Percentiles rank a stretch among this genome's conserved stretches.
Evolutionary conservation across 2,797 vertebrate genomes (phyloP).

Genomic region (Tenualosa ilisha): DNA sequence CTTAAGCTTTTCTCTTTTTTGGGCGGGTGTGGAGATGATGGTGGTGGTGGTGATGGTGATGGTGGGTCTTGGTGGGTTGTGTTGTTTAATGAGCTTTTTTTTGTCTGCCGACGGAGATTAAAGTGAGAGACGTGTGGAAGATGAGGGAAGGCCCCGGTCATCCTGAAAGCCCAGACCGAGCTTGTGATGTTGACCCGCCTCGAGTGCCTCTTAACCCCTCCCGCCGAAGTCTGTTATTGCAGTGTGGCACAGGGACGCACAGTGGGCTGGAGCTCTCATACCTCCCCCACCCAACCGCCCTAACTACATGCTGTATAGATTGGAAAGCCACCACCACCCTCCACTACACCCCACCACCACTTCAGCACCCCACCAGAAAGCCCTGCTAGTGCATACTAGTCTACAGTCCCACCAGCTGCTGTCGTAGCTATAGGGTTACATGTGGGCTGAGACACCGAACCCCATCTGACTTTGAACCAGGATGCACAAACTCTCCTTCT

Average conservation of each 20-base stretch:
- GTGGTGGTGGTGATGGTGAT: not conserved
- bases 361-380: not conserved
- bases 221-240: not conserved
- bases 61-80: not conserved
- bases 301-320: not conserved
- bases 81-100: not conserved
- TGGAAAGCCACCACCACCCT: not conserved
- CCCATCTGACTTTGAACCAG: conserved; percentile 21
- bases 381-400: conserved; percentile 17
- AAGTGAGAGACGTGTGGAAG: not conserved
- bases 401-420: conserved; percentile 29
- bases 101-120: not conserved
- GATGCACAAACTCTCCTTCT: not conserved
- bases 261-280: not conserved
- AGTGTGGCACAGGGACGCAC: not conserved
- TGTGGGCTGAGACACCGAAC: conserved; percentile 10
- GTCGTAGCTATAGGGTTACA: conserved; percentile 20
- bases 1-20: not conserved
- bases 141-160: not conserved
- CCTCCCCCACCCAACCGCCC: not conserved
- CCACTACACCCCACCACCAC: not conserved
- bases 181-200: not conserved
- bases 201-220: not conserved
- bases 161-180: not conserved
- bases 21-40: not conserved